A percentile compares a stretch with the other conserved stretches of the same genome.
phyloP scores from a whole-genome alignment of 2,888 invertebrate genomes.

The Bugula neritina region DNA sequence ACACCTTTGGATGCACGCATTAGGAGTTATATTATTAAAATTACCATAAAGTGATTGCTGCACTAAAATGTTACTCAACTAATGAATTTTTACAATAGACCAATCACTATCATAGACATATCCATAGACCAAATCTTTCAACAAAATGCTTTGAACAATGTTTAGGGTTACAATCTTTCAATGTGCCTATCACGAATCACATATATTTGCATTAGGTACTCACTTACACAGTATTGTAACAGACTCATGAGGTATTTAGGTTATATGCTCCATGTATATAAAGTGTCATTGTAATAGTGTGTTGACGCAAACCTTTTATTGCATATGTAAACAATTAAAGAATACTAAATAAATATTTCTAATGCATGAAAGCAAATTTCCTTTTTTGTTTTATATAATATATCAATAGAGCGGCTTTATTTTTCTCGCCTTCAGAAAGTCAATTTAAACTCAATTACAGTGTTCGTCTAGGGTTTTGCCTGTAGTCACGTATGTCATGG shows the following conservation, averaged over 20 bases:
- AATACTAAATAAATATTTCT: background rate
- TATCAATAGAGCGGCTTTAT: background rate
- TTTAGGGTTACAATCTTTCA: background rate
- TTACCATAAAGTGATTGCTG: background rate
- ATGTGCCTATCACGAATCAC: background rate
- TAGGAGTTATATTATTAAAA: no score
- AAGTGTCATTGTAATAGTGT: background rate
- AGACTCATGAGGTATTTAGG: background rate
- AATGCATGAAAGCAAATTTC: slow-evolving; percentile 25
- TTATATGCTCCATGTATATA: no score
- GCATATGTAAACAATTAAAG: background rate
- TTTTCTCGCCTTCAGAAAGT: background rate
- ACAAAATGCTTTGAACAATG: background rate
- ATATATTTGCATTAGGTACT: background rate
- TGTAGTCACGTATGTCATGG: no score
- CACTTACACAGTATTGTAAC: background rate
- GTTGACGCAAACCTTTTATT: background rate
- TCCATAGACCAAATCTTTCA: background rate
- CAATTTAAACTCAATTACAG: background rate
- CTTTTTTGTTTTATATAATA: slow-evolving; percentile 25
- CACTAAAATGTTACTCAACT: background rate
- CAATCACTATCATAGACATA: background rate
- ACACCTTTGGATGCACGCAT: no score
- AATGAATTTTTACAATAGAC: background rate
- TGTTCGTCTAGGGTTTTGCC: no score